Percentiles rank a stretch among this genome's conserved stretches.
phyloP scores from a whole-genome alignment of 2,113 vertebrate species.

The Pelmatolapia mariae region DNA sequence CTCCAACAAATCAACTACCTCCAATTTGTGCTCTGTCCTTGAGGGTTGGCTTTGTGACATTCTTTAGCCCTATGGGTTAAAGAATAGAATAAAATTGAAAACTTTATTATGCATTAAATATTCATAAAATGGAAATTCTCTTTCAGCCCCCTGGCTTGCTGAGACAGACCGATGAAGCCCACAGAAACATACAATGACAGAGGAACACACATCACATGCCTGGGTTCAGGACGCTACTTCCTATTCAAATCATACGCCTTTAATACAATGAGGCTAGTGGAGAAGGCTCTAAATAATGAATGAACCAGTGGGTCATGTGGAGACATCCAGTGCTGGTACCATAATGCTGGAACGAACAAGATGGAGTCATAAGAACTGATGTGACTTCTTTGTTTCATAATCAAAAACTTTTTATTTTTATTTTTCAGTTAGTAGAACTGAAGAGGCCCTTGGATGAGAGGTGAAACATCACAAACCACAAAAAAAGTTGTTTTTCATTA shows the following conservation, averaged over 20 bases:
- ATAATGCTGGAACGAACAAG: conserved; percentile 48
- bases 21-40: conserved; percentile 45
- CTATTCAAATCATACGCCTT: conserved; percentile 68
- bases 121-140: conserved; percentile 74
- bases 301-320: conserved; percentile 55
- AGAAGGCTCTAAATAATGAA: conserved; percentile 68
- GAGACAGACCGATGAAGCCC: conserved; percentile 63
- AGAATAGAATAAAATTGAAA: conserved; percentile 68
- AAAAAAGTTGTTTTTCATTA: background rate
- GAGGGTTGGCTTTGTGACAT: conserved; percentile 52
- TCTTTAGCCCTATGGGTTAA: conserved; percentile 42
- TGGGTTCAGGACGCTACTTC: conserved; percentile 55
- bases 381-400: conserved; percentile 32
- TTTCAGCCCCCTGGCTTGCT: conserved; percentile 62
- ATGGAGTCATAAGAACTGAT: conserved; percentile 47
- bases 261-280: conserved; percentile 61
- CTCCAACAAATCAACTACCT: conserved; percentile 34
- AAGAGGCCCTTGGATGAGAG: background rate
- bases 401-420: background rate
- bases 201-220: conserved; percentile 63
- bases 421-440: background rate
- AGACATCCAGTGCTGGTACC: conserved; percentile 46
- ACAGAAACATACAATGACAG: conserved; percentile 67
- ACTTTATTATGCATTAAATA: conserved; percentile 74
- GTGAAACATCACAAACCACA: background rate